phyloP scores from a whole-genome alignment of 2,888 invertebrate genomes.

The Amphimallon solstitiale region DNA sequence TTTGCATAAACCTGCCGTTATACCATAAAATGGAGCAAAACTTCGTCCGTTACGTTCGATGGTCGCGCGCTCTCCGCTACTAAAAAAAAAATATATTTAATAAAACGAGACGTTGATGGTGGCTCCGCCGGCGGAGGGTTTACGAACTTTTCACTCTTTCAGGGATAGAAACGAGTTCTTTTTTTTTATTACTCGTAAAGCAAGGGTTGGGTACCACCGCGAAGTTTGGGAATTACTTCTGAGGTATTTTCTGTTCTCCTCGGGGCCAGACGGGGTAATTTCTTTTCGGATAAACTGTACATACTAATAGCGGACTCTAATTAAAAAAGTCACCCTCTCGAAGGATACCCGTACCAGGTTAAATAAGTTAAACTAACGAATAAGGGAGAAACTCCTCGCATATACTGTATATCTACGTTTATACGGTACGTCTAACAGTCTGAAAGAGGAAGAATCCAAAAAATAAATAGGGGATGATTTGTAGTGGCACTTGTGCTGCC shows the following conservation, averaged over 20 bases:
- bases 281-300: slow-evolving; percentile 41
- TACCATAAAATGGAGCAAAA: slow-evolving; percentile 9
- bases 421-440: no score
- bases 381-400: no score
- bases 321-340: slow-evolving; percentile 48
- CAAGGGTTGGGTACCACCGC: slow-evolving; percentile 41
- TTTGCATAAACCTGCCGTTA: slow-evolving; percentile 11
- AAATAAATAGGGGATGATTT: slow-evolving; percentile 45
- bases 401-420: no score
- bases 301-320: slow-evolving; percentile 46
- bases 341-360: slow-evolving; percentile 16
- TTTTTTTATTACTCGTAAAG: slow-evolving; percentile 46
- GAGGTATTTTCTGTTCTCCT: slow-evolving; percentile 9
- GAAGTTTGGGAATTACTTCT: slow-evolving; percentile 40
- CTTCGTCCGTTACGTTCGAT: background rate
- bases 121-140: no score
- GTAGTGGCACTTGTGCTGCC: slow-evolving; percentile 44
- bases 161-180: slow-evolving; percentile 4
- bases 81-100: slow-evolving; percentile 40
- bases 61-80: slow-evolving; percentile 25
- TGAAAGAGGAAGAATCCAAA: background rate
- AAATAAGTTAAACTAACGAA: no score
- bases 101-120: slow-evolving; percentile 3
- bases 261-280: slow-evolving; percentile 31
- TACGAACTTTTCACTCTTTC: background rate